A percentile compares a stretch with the other conserved stretches of the same genome.
phyloP scores from a whole-genome alignment of 2,113 vertebrate species.

The Tachycineta bicolor region DNA sequence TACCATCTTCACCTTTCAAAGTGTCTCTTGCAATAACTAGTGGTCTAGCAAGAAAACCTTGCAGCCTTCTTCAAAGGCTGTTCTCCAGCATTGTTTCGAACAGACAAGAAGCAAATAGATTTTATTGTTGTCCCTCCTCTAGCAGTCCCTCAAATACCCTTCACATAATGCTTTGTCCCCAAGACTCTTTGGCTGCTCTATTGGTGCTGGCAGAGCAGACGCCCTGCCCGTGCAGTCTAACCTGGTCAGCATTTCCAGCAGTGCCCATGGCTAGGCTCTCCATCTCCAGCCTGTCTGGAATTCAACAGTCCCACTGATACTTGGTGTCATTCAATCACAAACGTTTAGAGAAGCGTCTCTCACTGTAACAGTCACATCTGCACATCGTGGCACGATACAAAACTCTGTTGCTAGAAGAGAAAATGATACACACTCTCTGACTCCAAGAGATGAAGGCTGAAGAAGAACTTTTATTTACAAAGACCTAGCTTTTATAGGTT shows the following conservation, averaged over 20 bases:
- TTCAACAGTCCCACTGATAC: neutral
- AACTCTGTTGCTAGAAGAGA: neutral
- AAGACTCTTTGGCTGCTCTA: neutral
- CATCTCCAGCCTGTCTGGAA: neutral
- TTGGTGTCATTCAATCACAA: neutral
- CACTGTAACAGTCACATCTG: neutral
- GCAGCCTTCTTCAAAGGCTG: neutral
- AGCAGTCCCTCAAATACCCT: neutral
- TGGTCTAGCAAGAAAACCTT: neutral
- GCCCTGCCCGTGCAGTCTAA: neutral
- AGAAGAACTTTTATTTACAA: too few species aligned
- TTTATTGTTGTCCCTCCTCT: neutral
- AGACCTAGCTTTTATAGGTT: too few species aligned
- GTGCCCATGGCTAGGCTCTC: neutral
- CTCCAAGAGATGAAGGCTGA: too few species aligned
- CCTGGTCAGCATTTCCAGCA: neutral
- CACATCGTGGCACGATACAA: neutral
- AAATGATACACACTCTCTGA: too few species aligned
- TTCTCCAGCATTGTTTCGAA: neutral
- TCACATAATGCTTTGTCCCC: neutral
- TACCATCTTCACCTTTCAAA: neutral
- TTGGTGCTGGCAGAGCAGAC: neutral
- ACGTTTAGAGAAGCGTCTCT: fast-evolving
- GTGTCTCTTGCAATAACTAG: neutral
- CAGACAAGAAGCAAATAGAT: neutral